phyloP scores from a whole-genome alignment of 37 sponge, comb jelly and placozoan genomes.

The Chondrosia reniformis region DNA sequence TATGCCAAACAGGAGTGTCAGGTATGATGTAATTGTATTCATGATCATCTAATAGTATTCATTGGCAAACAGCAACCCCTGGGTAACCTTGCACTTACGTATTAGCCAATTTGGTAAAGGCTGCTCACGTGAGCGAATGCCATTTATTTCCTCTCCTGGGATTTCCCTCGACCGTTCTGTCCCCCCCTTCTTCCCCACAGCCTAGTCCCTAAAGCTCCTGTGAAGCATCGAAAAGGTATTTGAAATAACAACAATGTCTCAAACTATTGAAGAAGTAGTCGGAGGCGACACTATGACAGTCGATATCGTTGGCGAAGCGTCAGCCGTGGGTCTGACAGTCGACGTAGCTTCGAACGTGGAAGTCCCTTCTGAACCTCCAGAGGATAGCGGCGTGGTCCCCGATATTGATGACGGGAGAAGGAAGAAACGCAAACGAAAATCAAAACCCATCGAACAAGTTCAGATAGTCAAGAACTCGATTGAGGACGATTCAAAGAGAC shows the following conservation, averaged over 20 bases:
- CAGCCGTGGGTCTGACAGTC: no score
- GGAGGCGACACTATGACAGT: slow-evolving; percentile 11
- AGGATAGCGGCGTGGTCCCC: slow-evolving; percentile 13
- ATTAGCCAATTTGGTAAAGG: no score
- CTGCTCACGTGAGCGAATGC: no score
- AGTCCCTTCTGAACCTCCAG: slow-evolving; percentile 6
- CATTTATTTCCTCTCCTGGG: slow-evolving; percentile 17
- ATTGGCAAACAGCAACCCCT: no score
- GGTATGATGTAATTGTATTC: no score
- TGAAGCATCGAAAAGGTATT: no score
- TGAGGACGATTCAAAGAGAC: slow-evolving; percentile 12
- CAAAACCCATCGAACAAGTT: not conserved
- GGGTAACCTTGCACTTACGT: no score
- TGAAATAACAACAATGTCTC: not conserved
- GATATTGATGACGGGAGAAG: slow-evolving; percentile 10
- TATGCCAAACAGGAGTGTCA: no score
- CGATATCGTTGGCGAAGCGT: not conserved
- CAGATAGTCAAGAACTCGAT: not conserved
- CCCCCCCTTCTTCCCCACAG: not conserved
- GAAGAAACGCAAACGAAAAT: slow-evolving; percentile 5
- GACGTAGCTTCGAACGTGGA: slow-evolving; percentile 14
- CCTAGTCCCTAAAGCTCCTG: not conserved
- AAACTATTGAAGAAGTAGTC: slow-evolving; percentile 6
- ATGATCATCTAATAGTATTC: no score
- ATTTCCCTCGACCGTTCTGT: not conserved